Base-by-base conservation (phyloP, 2,888 invertebrate species). In the Brenthis ino region DNA sequence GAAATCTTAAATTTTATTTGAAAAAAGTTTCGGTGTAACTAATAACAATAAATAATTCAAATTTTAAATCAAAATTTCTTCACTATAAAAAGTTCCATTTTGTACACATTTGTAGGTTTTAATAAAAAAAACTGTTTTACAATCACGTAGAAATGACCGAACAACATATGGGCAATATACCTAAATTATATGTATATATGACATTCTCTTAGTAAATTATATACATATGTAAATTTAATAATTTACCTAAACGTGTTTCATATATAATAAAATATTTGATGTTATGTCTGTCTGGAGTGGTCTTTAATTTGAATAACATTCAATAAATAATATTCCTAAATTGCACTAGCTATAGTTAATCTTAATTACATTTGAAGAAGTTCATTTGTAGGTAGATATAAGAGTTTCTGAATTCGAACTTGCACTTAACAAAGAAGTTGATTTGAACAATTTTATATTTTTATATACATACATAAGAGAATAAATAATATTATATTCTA, bases 321-420 rank as follows among this genome's bases (percentile, higher is more conserved):
- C 37, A 82, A 84, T 85, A 85, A 85, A 85, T 85, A 82, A 82
- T 82, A 85, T 76, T 79, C 73, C 86, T 88, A 88, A 87, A 89
- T 89, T 89, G 84, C 84, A 85, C 89, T 89, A 89, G 76, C 88
- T 88, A 88, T 80, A 81, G 81, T 80, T 68, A 71, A 47, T 54
- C 50, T 68, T 65, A 72, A 65, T 51, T 66, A 64, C 28, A 56
- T 57, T 37, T 64, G 43, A 37, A 63, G 20, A 14, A 54, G 37
- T 43, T 11, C 37, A 43, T 8, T 43, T 43, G 37, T 43, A 43
- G 11, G 8, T 43, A 8, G 37, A 43, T 43, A 11, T 43, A 11
- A 8, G 37, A 43, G 37, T 11, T 8, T 43, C 8, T 43, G 8
- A 2, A 43, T 43, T 43, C 37, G 8, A 43, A 43, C 37, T 11